Percentiles rank a stretch among this genome's conserved stretches.
Conservation (phyloP, 2,113 vertebrate genomes). For the Zeus faber region DNA sequence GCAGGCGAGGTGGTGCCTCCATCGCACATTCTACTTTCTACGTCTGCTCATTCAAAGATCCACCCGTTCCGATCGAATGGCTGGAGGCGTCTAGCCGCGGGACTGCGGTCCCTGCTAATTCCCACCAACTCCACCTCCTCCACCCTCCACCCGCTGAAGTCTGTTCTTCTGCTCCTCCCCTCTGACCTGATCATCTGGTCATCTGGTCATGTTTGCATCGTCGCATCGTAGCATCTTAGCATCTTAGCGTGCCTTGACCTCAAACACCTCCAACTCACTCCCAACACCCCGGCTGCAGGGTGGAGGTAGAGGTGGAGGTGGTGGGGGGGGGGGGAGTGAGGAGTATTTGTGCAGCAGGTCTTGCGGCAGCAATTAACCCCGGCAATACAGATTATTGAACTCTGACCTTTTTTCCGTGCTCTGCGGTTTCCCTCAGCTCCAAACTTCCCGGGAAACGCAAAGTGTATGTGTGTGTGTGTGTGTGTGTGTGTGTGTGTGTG, state of each 20-base stretch:
- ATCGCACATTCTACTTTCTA: no score
- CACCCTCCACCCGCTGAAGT: not conserved
- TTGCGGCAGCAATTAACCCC: conserved; percentile 50
- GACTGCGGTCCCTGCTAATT: no score
- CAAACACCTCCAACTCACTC: not conserved
- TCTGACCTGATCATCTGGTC: not conserved
- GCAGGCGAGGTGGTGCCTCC: no score
- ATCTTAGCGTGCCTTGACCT: no score
- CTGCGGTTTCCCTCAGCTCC: conserved; percentile 11
- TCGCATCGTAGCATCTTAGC: no score
- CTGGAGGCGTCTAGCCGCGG: no score
- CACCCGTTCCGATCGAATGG: not conserved
- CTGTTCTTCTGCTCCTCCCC: not conserved
- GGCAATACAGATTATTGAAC: conserved; percentile 6
- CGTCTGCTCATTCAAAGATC: not conserved
- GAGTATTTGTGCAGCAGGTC: conserved; percentile 2
- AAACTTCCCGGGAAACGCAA: not conserved
- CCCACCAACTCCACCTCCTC: not conserved
- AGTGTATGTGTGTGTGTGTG: not conserved
- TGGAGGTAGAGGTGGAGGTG: conserved; percentile 1
- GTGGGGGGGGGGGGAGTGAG: conserved; percentile 4
- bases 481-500: not conserved
- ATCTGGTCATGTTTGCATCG: not conserved
- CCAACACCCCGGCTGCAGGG: not conserved
- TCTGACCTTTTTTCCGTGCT: not conserved